A percentile compares a stretch with the other conserved stretches of the same genome.
phyloP scores from a whole-genome alignment of 2,797 vertebrate genomes.

The Falco columbarius region DNA sequence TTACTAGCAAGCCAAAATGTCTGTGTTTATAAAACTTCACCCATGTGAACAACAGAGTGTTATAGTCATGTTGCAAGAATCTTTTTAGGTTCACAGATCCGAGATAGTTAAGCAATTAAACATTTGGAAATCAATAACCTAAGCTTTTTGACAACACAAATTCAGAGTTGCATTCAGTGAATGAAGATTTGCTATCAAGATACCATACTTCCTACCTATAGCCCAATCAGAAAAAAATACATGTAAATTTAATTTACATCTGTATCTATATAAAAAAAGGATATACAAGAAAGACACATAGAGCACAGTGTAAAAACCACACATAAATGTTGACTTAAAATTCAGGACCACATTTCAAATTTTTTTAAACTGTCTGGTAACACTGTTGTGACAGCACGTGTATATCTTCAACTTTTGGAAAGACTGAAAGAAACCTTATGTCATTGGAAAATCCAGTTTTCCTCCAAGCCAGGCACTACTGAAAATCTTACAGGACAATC shows the following conservation, averaged over 20 bases:
- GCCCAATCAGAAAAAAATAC: not conserved
- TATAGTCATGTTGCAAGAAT: not conserved
- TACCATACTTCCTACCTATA: not conserved
- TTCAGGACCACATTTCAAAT: not conserved
- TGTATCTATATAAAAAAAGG: not conserved
- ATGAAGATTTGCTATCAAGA: not conserved
- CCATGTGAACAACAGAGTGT: not conserved
- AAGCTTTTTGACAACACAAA: not conserved
- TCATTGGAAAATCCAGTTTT: not conserved
- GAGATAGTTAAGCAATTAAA: not conserved
- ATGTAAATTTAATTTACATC: not conserved
- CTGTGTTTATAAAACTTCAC: constrained; percentile 6
- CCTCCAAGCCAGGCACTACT: not conserved
- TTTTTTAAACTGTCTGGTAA: not conserved
- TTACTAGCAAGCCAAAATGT: not conserved
- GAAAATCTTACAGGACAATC: not conserved
- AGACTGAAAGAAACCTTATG: not conserved
- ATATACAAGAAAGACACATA: not conserved
- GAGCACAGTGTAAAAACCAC: not conserved
- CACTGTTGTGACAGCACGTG: accelerated
- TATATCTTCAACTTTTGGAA: not conserved
- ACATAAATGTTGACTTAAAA: not conserved
- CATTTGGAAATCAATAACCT: not conserved
- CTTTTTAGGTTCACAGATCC: not conserved
- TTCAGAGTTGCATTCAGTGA: not conserved